Evolutionary conservation across 2,797 vertebrate genomes (phyloP).

Genomic region (Onychomys leucogaster): DNA sequence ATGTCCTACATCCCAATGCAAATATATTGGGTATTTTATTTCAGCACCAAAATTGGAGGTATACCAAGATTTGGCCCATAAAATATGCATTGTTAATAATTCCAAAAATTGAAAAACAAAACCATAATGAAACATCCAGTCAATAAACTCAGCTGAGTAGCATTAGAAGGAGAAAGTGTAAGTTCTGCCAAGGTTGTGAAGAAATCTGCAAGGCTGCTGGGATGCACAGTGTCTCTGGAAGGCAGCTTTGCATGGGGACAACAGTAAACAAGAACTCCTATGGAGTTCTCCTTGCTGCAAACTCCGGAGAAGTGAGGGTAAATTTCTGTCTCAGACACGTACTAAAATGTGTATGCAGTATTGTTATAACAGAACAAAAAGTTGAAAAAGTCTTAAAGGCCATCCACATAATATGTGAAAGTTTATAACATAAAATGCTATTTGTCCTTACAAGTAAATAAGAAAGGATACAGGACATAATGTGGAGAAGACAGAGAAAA

Average conservation of each 20-base stretch:
- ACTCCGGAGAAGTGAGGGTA: neutral
- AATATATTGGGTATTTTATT: neutral
- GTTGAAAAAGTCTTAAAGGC: neutral
- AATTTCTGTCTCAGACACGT: neutral
- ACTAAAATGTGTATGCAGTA: neutral
- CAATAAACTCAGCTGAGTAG: neutral
- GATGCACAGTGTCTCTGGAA: neutral
- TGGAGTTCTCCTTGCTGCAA: too few relatives aligned
- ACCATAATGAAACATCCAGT: neutral
- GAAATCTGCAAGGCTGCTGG: neutral
- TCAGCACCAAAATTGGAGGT: neutral
- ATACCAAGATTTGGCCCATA: neutral
- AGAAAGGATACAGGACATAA: neutral
- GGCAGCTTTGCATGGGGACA: neutral
- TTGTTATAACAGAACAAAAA: neutral
- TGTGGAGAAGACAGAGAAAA: neutral
- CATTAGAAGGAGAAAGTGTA: neutral
- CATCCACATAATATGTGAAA: conserved; percentile 3
- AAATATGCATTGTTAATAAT: neutral
- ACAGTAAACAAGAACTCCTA: neutral
- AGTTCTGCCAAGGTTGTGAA: neutral
- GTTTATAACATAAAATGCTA: neutral
- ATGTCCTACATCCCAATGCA: neutral
- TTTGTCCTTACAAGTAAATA: neutral
- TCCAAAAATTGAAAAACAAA: neutral